phyloP scores from a whole-genome alignment of 2,113 vertebrate genomes.

The Alligator sinensis region DNA sequence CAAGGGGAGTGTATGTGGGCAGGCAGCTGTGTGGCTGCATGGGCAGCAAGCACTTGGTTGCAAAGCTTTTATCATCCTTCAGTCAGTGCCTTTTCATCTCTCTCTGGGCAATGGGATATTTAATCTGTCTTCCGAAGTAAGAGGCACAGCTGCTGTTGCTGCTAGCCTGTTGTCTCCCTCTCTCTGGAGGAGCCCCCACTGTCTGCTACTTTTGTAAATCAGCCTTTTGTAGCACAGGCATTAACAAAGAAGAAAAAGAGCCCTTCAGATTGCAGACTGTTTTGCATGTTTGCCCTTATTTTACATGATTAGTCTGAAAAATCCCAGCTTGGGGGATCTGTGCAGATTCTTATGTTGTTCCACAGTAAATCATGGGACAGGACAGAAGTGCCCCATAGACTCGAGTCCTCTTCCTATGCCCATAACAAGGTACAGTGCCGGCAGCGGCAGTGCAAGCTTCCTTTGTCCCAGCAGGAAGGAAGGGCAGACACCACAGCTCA shows the following conservation, averaged over 20 bases:
- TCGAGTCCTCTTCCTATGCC: background rate
- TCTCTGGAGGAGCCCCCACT: background rate
- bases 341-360: background rate
- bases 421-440: background rate
- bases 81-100: background rate
- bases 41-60: slow-evolving; percentile 15
- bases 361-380: background rate
- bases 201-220: slow-evolving; percentile 27
- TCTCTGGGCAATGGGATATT: slow-evolving; percentile 22
- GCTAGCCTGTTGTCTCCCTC: background rate
- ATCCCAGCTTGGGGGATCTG: background rate
- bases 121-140: slow-evolving; percentile 31
- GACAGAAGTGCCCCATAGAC: background rate
- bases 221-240: background rate
- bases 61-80: slow-evolving; percentile 36
- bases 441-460: background rate
- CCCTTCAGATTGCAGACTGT: slow-evolving; percentile 1
- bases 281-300: background rate
- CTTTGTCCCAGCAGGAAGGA: background rate
- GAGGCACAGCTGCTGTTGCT: slow-evolving; percentile 20
- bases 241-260: background rate
- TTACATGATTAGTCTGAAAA: background rate
- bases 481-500: background rate
- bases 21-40: background rate
- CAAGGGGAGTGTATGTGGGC: background rate